phyloP scores from a whole-genome alignment of 2,888 invertebrate genomes.

The Diachrysia chrysitis region DNA sequence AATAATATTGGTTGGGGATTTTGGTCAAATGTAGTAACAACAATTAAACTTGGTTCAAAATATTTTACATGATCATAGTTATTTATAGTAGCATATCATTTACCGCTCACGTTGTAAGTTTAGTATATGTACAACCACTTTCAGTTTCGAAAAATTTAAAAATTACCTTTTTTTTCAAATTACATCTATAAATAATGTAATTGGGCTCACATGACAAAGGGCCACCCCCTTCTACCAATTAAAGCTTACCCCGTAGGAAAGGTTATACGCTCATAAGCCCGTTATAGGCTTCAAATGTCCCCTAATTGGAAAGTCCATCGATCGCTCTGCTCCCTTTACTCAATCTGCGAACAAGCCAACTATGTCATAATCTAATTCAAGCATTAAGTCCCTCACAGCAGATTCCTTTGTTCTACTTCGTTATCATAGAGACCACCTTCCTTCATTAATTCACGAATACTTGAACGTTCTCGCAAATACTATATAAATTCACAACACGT shows the following conservation, averaged over 20 bases:
- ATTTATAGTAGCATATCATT: no score
- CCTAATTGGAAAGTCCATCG: not conserved
- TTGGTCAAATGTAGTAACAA: not conserved
- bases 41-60: not conserved
- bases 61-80: not conserved
- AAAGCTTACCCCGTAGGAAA: not conserved
- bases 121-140: no score
- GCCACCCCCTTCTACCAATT: not conserved
- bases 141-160: no score
- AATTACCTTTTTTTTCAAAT: not conserved
- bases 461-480: constrained; percentile 59
- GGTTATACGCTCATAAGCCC: not conserved
- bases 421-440: constrained; percentile 49
- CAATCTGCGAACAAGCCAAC: not conserved
- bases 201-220: not conserved
- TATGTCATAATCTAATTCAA: not conserved
- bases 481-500: constrained; percentile 74
- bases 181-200: not conserved
- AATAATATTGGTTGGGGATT: not conserved
- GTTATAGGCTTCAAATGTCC: not conserved
- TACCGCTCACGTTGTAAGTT: no score
- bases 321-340: not conserved
- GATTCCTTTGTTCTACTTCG: constrained; percentile 32
- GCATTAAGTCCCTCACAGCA: constrained; percentile 14
- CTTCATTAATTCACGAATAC: constrained; percentile 71